These are phyloP conservation scores for Pogona vitticeps DNA, from an alignment of 2,113 vertebrate species.

Conservation along the genomic window DNA sequence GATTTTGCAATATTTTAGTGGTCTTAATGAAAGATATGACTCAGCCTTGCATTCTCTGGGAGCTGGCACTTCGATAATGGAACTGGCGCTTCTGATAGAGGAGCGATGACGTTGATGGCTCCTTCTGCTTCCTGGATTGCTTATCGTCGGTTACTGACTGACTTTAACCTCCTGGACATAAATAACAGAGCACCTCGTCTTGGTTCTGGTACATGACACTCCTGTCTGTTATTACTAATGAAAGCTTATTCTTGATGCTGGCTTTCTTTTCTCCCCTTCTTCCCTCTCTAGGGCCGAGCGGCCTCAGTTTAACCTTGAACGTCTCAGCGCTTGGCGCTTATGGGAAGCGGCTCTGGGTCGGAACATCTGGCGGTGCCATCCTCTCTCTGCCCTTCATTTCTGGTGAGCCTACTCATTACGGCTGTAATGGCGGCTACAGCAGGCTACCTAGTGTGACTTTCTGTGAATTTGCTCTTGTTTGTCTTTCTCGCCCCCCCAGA, in stretches of 20 bases:
- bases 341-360: slow-evolving; percentile 50
- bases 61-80: too few relatives aligned
- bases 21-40: too few relatives aligned
- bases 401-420: background rate
- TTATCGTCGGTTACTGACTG: background rate
- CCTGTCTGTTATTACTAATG: background rate
- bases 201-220: background rate
- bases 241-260: background rate
- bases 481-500: background rate
- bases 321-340: slow-evolving; percentile 45
- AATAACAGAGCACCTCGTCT: background rate
- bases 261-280: background rate
- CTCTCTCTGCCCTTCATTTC: slow-evolving; percentile 48
- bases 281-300: slow-evolving; percentile 22
- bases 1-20: too few relatives aligned
- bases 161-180: background rate
- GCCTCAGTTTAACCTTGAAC: slow-evolving; percentile 42
- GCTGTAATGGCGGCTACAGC: too few relatives aligned
- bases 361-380: slow-evolving; percentile 47
- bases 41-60: too few relatives aligned
- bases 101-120: too few relatives aligned
- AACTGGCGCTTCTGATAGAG: too few relatives aligned
- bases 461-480: background rate
- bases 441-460: background rate
- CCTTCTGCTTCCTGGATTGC: background rate